Conservation (phyloP, 2,113 vertebrate genomes). For the Rhinolophus ferrumequinum region DNA sequence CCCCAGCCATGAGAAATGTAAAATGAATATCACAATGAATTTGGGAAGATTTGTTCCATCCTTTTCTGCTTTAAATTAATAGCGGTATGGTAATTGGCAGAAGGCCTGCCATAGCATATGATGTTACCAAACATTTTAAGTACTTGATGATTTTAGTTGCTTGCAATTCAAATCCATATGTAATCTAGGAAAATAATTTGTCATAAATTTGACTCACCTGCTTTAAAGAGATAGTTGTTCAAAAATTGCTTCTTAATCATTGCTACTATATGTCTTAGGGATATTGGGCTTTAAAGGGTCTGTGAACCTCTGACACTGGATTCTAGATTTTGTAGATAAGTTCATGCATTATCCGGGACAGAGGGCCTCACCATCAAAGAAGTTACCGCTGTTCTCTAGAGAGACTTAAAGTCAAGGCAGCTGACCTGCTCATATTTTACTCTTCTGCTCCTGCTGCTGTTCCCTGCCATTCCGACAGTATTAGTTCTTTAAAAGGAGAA, state of each 20-base stretch:
- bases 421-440: neutral
- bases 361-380: neutral
- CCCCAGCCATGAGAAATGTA: neutral
- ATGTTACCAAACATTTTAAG: neutral
- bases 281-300: neutral
- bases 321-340: slow-evolving; percentile 27
- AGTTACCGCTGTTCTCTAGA: neutral
- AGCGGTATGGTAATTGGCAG: neutral
- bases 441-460: neutral
- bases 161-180: neutral
- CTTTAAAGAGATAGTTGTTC: slow-evolving; percentile 19
- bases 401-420: neutral
- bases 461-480: neutral
- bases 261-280: neutral
- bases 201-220: neutral
- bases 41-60: neutral
- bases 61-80: slow-evolving; percentile 6
- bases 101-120: neutral
- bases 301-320: neutral
- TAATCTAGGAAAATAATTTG: slow-evolving; percentile 31
- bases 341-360: neutral
- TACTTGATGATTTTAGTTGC: neutral
- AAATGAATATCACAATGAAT: neutral
- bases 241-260: neutral
- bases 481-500: neutral